These are phyloP conservation scores for Jaculus jaculus DNA, from an alignment of 2,113 vertebrate species.

Conservation along the genomic window DNA sequence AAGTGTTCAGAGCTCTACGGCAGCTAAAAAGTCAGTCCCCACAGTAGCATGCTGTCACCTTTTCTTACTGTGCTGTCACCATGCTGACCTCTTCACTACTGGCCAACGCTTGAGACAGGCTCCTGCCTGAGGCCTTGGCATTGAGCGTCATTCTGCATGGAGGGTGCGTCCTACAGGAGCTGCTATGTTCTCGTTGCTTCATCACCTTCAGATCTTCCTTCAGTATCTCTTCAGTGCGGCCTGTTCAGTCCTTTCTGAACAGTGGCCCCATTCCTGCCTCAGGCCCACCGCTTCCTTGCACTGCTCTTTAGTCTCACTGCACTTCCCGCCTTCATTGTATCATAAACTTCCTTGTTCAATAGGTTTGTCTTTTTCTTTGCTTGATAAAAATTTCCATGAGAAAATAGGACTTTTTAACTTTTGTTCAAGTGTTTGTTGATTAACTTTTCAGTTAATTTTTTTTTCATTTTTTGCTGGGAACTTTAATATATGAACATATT, in stretches of 20 bases:
- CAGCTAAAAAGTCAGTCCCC: background rate
- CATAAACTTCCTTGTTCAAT: background rate
- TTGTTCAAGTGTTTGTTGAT: conserved; percentile 22
- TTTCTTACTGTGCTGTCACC: background rate
- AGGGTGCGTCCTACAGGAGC: background rate
- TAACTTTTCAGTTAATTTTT: background rate
- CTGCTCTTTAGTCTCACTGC: background rate
- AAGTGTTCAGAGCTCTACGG: background rate
- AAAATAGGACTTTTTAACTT: background rate
- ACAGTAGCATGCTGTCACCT: background rate
- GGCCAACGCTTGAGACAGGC: background rate
- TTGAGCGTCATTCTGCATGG: background rate
- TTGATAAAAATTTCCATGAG: background rate
- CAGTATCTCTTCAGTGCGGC: background rate
- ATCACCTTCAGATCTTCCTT: background rate
- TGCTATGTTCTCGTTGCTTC: background rate
- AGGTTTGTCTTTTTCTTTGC: background rate
- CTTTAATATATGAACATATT: no score
- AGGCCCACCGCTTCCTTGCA: background rate
- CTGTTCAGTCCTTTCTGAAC: background rate
- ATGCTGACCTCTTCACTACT: background rate
- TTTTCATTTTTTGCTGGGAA: no score
- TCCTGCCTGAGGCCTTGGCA: background rate
- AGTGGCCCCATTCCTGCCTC: no score
- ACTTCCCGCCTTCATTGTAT: background rate